Evolutionary conservation across 2,113 vertebrate genomes (phyloP).

Genomic region (Urocynchramus pylzowi): DNA sequence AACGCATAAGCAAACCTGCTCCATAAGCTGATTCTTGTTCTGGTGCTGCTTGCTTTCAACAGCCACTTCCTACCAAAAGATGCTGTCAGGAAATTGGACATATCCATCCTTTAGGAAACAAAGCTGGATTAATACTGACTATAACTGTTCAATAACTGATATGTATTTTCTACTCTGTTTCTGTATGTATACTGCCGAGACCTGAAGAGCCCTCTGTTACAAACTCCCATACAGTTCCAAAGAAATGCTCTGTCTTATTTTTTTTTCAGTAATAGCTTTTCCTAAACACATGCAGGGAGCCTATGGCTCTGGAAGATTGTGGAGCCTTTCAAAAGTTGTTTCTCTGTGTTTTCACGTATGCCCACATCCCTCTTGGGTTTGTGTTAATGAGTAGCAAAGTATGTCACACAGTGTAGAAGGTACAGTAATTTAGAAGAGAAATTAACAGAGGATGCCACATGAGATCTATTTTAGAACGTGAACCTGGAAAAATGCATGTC

Average conservation of each 20-base stretch:
- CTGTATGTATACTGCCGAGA: rapidly evolving
- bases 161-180: background rate
- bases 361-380: background rate
- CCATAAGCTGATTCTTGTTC: background rate
- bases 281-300: background rate
- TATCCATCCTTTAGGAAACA: background rate
- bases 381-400: background rate
- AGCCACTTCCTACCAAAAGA: background rate
- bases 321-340: background rate
- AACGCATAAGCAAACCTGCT: background rate
- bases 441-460: background rate
- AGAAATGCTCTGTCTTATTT: background rate
- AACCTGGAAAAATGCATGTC: conserved; percentile 4
- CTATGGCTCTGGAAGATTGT: background rate
- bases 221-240: background rate
- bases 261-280: background rate
- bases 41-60: background rate
- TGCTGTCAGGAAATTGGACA: background rate
- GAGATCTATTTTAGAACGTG: background rate
- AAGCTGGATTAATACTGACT: background rate
- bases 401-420: background rate
- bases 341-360: background rate
- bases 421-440: conserved; percentile 1
- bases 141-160: background rate
- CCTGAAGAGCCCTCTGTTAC: background rate